Percentiles rank a stretch among this genome's conserved stretches.
These are phyloP conservation scores for Triplophysa tibetana DNA, from an alignment of 2,113 vertebrate species.

Conservation along the genomic window DNA sequence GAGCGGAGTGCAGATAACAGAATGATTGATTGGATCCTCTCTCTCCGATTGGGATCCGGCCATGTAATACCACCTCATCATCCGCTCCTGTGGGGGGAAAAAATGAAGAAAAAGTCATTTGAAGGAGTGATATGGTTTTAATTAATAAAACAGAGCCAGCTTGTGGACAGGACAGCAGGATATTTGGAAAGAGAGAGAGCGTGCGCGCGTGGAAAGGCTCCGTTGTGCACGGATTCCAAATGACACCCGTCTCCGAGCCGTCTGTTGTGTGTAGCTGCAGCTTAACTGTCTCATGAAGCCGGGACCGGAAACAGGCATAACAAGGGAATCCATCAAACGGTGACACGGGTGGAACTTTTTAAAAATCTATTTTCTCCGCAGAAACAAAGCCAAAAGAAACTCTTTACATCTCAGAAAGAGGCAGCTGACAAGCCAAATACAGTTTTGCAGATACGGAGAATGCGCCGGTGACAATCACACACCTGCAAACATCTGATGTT, in stretches of 20 bases:
- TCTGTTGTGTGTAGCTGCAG: slow-evolving; percentile 33
- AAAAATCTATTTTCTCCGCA: slow-evolving; percentile 20
- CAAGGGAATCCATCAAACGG: slow-evolving; percentile 39
- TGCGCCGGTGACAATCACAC: slow-evolving; percentile 7
- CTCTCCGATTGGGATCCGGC: slow-evolving; percentile 68
- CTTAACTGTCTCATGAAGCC: slow-evolving; percentile 36
- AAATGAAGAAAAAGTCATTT: slow-evolving; percentile 32
- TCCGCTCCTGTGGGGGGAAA: slow-evolving; percentile 54
- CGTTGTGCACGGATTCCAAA: slow-evolving; percentile 27
- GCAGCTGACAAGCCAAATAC: slow-evolving; percentile 33
- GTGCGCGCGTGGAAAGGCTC: slow-evolving; percentile 24
- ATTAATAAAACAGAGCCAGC: slow-evolving; percentile 56
- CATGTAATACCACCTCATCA: slow-evolving; percentile 75
- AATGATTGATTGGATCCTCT: slow-evolving; percentile 74
- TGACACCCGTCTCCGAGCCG: slow-evolving; percentile 41
- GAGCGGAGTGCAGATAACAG: slow-evolving; percentile 68
- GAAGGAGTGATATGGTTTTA: slow-evolving; percentile 52
- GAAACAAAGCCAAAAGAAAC: slow-evolving; percentile 37
- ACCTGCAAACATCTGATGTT: slow-evolving; percentile 28
- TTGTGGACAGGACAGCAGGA: slow-evolving; percentile 43
- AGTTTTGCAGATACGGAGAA: slow-evolving; percentile 8
- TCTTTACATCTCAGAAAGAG: background rate
- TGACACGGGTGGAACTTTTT: slow-evolving; percentile 25
- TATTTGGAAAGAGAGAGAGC: slow-evolving; percentile 30
- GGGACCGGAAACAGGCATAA: slow-evolving; percentile 36